Conservation (phyloP, 2,888 invertebrate genomes). For the Hipparchia semele region DNA sequence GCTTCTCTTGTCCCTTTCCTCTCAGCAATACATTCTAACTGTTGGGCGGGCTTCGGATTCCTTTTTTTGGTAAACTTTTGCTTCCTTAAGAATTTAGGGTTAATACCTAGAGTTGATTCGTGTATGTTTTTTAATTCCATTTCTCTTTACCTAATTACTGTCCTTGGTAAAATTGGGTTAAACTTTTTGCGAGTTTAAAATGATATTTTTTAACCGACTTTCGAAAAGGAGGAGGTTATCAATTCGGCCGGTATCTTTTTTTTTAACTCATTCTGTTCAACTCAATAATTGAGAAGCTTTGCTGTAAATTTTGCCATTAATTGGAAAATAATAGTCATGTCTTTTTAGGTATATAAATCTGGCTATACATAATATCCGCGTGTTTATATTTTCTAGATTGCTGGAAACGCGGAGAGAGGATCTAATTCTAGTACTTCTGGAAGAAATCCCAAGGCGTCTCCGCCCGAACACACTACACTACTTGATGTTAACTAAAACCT, state of each 20-base stretch:
- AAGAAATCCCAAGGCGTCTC: slow-evolving; percentile 83
- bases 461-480: slow-evolving; percentile 86
- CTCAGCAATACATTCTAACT: slow-evolving; percentile 87
- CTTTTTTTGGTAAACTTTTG: slow-evolving; percentile 97
- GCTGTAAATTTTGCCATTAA: no score
- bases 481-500: slow-evolving; percentile 87
- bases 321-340: no score
- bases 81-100: slow-evolving; percentile 97
- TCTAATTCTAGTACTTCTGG: slow-evolving; percentile 85
- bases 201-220: background rate
- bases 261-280: slow-evolving; percentile 38
- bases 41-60: slow-evolving; percentile 91
- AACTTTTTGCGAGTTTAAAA: background rate
- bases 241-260: no score
- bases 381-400: slow-evolving; percentile 61
- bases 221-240: no score
- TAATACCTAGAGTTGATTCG: slow-evolving; percentile 81
- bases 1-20: slow-evolving; percentile 86
- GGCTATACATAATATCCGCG: no score
- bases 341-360: no score
- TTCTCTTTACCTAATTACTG: background rate
- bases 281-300: no score
- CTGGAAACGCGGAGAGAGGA: slow-evolving; percentile 85
- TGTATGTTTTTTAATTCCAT: no score
- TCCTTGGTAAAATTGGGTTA: no score